Percentiles rank a stretch among this genome's conserved stretches.
phyloP scores from a whole-genome alignment of 2,797 vertebrate genomes.

The Tenualosa thibaudeaui region DNA sequence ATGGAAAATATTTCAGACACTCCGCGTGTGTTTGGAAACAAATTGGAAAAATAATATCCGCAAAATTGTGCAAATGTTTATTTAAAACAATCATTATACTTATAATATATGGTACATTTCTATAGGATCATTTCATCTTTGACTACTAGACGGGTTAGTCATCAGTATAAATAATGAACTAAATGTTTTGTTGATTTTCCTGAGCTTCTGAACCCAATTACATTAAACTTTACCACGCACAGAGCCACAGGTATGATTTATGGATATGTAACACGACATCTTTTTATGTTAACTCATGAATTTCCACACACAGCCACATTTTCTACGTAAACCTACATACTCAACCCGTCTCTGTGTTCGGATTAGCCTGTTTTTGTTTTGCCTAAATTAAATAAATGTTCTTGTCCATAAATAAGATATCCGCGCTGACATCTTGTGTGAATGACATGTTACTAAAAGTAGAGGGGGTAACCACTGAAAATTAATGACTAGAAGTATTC shows the following conservation, averaged over 20 bases:
- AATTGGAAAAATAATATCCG: slow-evolving; percentile 40
- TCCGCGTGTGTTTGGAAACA: slow-evolving; percentile 21
- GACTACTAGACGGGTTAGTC: slow-evolving; percentile 29
- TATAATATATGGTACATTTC: slow-evolving; percentile 27
- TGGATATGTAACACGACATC: background rate
- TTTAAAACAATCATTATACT: slow-evolving; percentile 40
- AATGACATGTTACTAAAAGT: slow-evolving; percentile 21
- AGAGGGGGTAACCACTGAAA: background rate
- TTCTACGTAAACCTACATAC: background rate
- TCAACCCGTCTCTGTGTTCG: slow-evolving; percentile 11
- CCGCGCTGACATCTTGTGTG: slow-evolving; percentile 30
- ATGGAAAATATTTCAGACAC: slow-evolving; percentile 39
- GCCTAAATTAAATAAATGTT: slow-evolving; percentile 37
- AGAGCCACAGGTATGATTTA: slow-evolving; percentile 20
- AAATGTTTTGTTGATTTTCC: slow-evolving; percentile 21
- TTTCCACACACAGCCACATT: background rate
- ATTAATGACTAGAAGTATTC: background rate
- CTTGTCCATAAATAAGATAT: slow-evolving; percentile 15
- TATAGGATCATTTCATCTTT: slow-evolving; percentile 34
- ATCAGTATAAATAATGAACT: slow-evolving; percentile 15
- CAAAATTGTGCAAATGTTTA: slow-evolving; percentile 42
- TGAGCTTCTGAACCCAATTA: slow-evolving; percentile 23
- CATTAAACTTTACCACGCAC: slow-evolving; percentile 11
- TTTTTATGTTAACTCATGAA: slow-evolving; percentile 11
- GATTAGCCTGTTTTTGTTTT: slow-evolving; percentile 21